A percentile compares a stretch with the other conserved stretches of the same genome.
Evolutionary conservation across 2,888 invertebrate genomes (phyloP).

Genomic region (Andrena marginata): DNA sequence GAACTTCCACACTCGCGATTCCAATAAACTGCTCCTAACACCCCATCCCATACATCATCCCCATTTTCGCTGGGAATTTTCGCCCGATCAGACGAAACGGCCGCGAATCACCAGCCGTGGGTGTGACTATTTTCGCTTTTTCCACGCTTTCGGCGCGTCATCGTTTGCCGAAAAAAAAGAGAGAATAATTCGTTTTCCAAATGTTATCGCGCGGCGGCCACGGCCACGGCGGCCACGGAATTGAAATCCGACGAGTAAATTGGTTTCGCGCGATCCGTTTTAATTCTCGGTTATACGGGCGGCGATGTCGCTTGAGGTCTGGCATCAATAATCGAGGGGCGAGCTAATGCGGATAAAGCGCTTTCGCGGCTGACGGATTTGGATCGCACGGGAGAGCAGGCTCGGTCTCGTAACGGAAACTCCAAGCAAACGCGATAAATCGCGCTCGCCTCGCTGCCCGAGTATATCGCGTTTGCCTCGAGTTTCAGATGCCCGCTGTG

Average conservation of each 20-base stretch:
- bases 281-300: constrained; percentile 62
- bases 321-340: constrained; percentile 66
- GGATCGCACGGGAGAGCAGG: constrained; percentile 28
- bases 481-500: neutral
- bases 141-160: constrained; percentile 16
- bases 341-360: constrained; percentile 65
- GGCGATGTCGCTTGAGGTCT: constrained; percentile 52
- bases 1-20: too few relatives aligned
- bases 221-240: constrained; percentile 29
- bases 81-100: too few relatives aligned
- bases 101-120: too few relatives aligned
- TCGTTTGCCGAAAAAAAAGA: neutral
- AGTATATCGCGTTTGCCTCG: constrained; percentile 1
- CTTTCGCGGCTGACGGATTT: constrained; percentile 53
- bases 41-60: too few relatives aligned
- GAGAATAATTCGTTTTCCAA: constrained; percentile 47
- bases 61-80: too few relatives aligned
- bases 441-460: neutral
- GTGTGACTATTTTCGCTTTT: constrained; percentile 2
- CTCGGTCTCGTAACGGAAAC: constrained; percentile 45
- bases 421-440: constrained; percentile 56
- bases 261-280: constrained; percentile 63
- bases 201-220: constrained; percentile 33
- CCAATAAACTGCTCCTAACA: too few relatives aligned
- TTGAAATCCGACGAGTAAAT: constrained; percentile 64